Conservation (phyloP, 2,113 vertebrate species). For the Silurus meridionalis region DNA sequence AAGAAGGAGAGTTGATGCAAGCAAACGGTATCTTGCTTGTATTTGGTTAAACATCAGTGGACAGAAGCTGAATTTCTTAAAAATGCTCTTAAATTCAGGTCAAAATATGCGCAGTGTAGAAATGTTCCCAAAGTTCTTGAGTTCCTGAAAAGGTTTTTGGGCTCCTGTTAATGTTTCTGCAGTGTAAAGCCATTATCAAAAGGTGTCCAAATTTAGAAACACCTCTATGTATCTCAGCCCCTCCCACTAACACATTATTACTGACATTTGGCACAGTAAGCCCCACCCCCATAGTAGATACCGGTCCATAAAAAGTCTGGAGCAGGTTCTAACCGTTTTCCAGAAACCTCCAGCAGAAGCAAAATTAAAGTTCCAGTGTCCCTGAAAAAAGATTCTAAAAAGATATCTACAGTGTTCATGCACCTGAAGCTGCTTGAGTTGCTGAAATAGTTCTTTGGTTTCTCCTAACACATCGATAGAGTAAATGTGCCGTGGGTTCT, state of each 20-base stretch:
- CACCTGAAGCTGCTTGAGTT: neutral
- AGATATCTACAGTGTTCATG: neutral
- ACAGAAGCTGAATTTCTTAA: neutral
- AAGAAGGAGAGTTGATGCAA: neutral
- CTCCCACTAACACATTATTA: neutral
- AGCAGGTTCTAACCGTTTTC: neutral
- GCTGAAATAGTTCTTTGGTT: neutral
- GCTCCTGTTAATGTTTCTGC: neutral
- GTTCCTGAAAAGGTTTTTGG: slow-evolving; percentile 3
- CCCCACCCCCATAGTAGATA: neutral
- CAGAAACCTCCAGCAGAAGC: neutral
- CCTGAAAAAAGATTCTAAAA: neutral
- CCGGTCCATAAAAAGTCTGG: neutral
- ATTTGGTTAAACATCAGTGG: neutral
- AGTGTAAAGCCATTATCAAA: neutral
- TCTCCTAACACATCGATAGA: neutral
- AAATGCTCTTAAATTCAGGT: neutral
- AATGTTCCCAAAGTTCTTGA: neutral
- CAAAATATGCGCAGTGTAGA: neutral
- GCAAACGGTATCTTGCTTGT: neutral
- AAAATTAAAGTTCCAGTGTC: neutral
- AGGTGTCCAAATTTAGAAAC: neutral
- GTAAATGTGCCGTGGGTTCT: neutral
- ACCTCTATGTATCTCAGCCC: neutral
- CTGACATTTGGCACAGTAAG: neutral